phyloP scores from a whole-genome alignment of 1,140 invertebrate species.

The Ctenoplectra terminalis region DNA sequence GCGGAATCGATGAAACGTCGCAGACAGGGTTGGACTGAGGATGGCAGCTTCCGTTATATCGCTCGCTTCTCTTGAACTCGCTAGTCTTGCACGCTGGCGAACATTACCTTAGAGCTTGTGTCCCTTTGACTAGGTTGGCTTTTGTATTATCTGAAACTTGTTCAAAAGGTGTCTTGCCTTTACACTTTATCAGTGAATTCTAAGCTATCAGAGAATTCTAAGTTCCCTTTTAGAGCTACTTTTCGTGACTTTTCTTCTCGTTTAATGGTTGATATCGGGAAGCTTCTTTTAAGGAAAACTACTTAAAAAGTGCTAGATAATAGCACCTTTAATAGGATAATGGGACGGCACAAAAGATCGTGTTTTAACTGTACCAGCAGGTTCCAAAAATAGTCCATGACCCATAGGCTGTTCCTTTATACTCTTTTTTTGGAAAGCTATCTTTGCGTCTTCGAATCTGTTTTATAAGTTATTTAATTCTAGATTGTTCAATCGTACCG shows the following conservation, averaged over 20 bases:
- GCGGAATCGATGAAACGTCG: constrained; percentile 19
- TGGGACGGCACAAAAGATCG: not conserved
- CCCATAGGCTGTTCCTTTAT: not conserved
- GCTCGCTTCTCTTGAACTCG: constrained; percentile 21
- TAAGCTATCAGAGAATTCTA: constrained; percentile 7
- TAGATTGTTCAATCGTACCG: no score
- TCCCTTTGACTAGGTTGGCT: not conserved
- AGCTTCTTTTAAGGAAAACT: not conserved
- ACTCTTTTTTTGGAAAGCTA: no score
- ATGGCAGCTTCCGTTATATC: constrained; percentile 21
- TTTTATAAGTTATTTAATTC: no score
- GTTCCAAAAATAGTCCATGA: not conserved
- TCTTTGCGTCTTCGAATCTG: no score
- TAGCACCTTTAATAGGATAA: not conserved
- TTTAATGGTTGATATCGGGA: not conserved
- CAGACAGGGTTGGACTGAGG: not conserved
- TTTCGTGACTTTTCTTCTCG: not conserved
- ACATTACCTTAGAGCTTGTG: not conserved
- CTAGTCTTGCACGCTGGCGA: constrained; percentile 16
- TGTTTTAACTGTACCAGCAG: not conserved
- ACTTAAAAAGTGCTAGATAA: not conserved
- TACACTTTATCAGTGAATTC: not conserved
- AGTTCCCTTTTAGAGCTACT: not conserved
- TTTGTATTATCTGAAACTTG: not conserved
- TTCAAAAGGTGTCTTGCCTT: not conserved